These are phyloP conservation scores for Tupiocoris notatus DNA, from an alignment of 2,888 invertebrate species.

Conservation along the genomic window DNA sequence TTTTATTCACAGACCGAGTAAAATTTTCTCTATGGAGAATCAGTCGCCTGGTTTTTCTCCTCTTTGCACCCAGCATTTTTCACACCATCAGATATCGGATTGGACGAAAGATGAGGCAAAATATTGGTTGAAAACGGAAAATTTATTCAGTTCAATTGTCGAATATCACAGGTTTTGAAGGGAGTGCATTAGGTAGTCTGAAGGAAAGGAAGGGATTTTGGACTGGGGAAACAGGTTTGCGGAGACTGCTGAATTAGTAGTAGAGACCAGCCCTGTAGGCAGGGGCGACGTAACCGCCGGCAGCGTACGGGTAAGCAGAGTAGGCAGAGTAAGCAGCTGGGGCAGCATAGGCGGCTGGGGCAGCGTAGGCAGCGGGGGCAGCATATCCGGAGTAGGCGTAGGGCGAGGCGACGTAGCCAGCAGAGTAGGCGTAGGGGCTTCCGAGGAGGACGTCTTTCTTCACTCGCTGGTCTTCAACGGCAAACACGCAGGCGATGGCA, in stretches of 20 bases:
- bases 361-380: conserved; percentile 15
- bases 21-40: too few species aligned
- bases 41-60: too few species aligned
- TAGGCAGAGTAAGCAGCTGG: conserved; percentile 33
- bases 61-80: too few species aligned
- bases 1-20: too few species aligned
- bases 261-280: conserved; percentile 30
- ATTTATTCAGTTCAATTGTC: conserved; percentile 28
- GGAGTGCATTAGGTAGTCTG: background rate
- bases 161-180: conserved; percentile 26
- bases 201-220: background rate
- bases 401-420: conserved; percentile 17
- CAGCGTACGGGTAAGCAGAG: conserved; percentile 6
- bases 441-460: conserved; percentile 48
- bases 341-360: background rate
- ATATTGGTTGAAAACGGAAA: too few species aligned
- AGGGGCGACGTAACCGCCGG: conserved; percentile 22
- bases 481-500: conserved; percentile 48
- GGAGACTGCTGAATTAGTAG: conserved; percentile 19
- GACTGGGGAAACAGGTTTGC: background rate
- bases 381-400: conserved; percentile 29
- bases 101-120: too few species aligned
- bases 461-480: conserved; percentile 45
- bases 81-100: too few species aligned
- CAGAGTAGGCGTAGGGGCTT: conserved; percentile 41